Evolutionary conservation across 2,113 vertebrate genomes (phyloP), one percentile per base, ranked within the genome.

Genomic region (Carollia perspicillata): DNA sequence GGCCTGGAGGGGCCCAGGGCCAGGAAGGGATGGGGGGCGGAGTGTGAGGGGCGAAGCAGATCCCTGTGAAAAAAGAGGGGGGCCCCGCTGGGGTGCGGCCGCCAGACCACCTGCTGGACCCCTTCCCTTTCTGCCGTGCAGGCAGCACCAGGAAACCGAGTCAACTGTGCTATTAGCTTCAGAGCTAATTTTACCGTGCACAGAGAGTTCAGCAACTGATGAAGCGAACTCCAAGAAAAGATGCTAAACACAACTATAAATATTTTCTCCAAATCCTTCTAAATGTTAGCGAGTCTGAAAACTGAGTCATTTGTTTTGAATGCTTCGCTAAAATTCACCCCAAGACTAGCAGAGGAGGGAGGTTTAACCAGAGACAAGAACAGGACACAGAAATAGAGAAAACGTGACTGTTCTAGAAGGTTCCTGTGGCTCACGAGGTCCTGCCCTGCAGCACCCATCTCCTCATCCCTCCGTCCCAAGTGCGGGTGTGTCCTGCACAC

Each of bases 251-350:
- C 75, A 69, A 87, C 93, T 93, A 71, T 42, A 92, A 94, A 84
- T 81, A 72, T 69, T 83, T 90, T 37, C 42, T 33, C 13, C 44
- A 84, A 58, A 63, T 37, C 55, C 20, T 83, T 92, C 84, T 89
- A 81, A 80, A 66, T 17, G 78, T 65, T 35, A 93, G 81, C 23
- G 44, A 63, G 60, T 80, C 81, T 93, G 89, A 96, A 77, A 71
- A 95, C 71, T 49, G 91, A 96, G 81, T 86, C 97, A 96, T 74
- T 86, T 93, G 95, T 92, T 96, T 93, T 93, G 30, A 96, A 78
- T 55, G 77, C 60, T 93, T 81, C 60, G 95, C 65, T 47, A 77
- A 93, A 88, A 81, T 49, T 93, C 72, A 84, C 77, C 74, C 77
- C 84, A 53, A 63, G 88, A 71, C 55, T 63, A 75, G 65, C 30